Evolutionary conservation across 2,888 invertebrate species (phyloP).

Genomic region (Ophion slaviceki): DNA sequence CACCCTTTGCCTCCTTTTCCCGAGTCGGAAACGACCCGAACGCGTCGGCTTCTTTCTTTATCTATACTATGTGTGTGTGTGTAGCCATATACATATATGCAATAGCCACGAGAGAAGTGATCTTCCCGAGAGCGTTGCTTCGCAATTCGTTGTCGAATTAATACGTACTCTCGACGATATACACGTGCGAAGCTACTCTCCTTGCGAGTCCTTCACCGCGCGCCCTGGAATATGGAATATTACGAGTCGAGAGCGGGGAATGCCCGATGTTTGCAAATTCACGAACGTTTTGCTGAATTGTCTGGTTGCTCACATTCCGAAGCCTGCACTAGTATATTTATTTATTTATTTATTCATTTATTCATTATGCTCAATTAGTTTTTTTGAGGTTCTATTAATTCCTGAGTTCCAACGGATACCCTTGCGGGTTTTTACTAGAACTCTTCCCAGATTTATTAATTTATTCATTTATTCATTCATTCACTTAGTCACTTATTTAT

Average conservation of each 20-base stretch:
- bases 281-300: constrained; percentile 35
- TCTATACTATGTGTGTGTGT: not conserved
- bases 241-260: constrained; percentile 29
- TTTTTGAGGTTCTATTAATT: too few species aligned
- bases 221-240: constrained; percentile 54
- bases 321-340: too few species aligned
- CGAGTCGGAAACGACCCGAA: constrained; percentile 57
- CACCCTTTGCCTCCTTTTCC: constrained; percentile 42
- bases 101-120: constrained; percentile 66
- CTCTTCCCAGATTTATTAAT: too few species aligned
- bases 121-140: constrained; percentile 67
- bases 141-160: constrained; percentile 77
- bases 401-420: too few species aligned
- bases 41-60: constrained; percentile 41
- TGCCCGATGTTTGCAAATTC: constrained; percentile 46
- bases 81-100: constrained; percentile 12
- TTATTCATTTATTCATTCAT: too few species aligned
- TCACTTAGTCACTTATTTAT: too few species aligned
- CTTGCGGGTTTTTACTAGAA: too few species aligned
- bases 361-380: too few species aligned
- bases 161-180: constrained; percentile 67
- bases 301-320: not conserved
- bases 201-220: constrained; percentile 14
- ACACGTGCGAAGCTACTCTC: not conserved
- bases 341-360: too few species aligned